A percentile compares a stretch with the other conserved stretches of the same genome.
Conservation (phyloP, 2,888 invertebrate species). For the Miltochrista miniata region DNA sequence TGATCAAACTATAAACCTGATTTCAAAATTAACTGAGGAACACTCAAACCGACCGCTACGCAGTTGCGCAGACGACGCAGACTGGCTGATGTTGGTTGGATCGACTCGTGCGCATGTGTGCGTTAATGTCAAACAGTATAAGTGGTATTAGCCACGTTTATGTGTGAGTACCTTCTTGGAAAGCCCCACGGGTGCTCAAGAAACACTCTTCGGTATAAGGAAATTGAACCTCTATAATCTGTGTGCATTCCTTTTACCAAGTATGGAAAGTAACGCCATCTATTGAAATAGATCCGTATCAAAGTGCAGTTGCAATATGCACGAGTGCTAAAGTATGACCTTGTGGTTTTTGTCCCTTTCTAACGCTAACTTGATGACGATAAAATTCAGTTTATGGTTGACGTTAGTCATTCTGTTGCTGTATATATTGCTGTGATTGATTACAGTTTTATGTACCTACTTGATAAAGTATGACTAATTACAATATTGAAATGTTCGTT, state of each 20-base stretch:
- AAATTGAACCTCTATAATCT: conserved; percentile 18
- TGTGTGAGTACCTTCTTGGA: conserved; percentile 43
- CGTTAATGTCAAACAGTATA: conserved; percentile 6
- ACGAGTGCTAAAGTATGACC: background rate
- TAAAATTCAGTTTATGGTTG: background rate
- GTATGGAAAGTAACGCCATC: too few species aligned
- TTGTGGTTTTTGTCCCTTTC: conserved; percentile 11
- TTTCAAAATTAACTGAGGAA: conserved; percentile 8
- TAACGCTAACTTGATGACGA: conserved; percentile 15
- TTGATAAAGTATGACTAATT: background rate
- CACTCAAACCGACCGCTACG: conserved; percentile 18
- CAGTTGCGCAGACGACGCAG: conserved; percentile 17
- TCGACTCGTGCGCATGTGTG: conserved; percentile 15
- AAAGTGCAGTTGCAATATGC: background rate
- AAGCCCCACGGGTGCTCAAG: conserved; percentile 35
- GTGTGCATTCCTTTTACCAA: background rate
- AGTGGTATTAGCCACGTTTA: conserved; percentile 7
- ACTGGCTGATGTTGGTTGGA: conserved; percentile 16
- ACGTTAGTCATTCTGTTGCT: background rate
- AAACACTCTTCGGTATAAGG: conserved; percentile 22
- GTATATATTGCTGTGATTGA: background rate
- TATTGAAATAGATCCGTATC: background rate
- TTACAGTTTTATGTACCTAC: background rate
- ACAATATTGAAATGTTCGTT: background rate
- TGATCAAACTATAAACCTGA: conserved; percentile 5